These are phyloP conservation scores for Caligus rogercresseyi DNA, from an alignment of 1,140 invertebrate species.

Conservation along the genomic window DNA sequence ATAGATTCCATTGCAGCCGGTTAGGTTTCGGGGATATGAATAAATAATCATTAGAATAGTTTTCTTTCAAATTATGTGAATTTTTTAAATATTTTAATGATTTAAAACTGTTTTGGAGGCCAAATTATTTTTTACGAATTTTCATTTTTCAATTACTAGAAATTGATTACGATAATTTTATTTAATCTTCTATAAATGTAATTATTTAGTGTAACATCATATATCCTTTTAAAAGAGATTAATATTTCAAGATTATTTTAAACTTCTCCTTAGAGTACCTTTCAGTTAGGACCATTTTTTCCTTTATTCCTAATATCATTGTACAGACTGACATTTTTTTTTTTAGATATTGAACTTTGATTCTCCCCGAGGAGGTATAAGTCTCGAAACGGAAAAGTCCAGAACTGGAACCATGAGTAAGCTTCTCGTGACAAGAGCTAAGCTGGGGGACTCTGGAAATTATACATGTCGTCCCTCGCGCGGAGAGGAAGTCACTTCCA, in stretches of 20 bases:
- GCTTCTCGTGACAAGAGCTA: constrained; percentile 65
- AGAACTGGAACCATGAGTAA: constrained; percentile 61
- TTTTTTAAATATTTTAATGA: too few species aligned
- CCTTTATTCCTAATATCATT: background rate
- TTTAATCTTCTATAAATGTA: background rate
- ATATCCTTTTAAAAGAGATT: background rate
- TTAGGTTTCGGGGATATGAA: too few species aligned
- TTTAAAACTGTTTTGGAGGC: too few species aligned
- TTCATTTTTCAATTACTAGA: too few species aligned
- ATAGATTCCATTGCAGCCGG: too few species aligned
- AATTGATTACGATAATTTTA: too few species aligned
- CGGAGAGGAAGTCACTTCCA: constrained; percentile 20
- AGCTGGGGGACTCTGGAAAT: constrained; percentile 56
- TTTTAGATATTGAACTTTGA: constrained; percentile 22
- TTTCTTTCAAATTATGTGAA: too few species aligned
- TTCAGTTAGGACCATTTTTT: background rate
- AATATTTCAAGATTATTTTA: background rate
- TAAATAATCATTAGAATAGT: too few species aligned
- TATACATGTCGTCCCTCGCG: constrained; percentile 27
- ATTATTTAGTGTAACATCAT: background rate
- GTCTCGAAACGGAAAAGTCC: constrained; percentile 74
- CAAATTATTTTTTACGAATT: too few species aligned
- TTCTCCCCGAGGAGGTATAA: constrained; percentile 43
- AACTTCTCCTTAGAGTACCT: background rate
- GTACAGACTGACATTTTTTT: too few species aligned